Base-by-base conservation (phyloP, 2,113 vertebrate species). In the Crotophaga sulcirostris region DNA sequence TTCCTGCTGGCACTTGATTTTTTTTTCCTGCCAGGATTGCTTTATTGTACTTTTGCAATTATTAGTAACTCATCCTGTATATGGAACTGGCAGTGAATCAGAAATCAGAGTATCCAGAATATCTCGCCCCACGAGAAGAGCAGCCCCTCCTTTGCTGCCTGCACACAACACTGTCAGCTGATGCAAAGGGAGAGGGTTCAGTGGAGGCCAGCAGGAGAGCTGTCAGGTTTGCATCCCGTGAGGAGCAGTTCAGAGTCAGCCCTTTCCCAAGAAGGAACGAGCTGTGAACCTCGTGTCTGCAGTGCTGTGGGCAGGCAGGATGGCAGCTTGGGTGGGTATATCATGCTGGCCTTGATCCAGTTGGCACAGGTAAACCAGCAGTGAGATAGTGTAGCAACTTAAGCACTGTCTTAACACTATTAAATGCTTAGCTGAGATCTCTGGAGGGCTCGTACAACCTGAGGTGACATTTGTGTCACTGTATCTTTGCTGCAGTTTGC, bases 361-460 rank as follows among this genome's bases (percentile, higher is more conserved):
- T 14, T 96, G 95, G 96, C 95, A 79, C 89, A 93, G 94, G 89
- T 96, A 89, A 91, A 38, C 64, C 75, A 78, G 83, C 73, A 93
- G 82, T 81, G 91, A 94, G 89, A 89, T 33, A 19, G 52, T 10
- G 29, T 44, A 93, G 87, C 79, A 67, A 59, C 69, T 94, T 92
- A 74, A 89, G 87, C 74, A 8, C 81, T 45, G 62, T 76, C 93
- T 95, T 93, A 91, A 73, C 81, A 33, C 95, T 78, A 93, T 89
- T 95, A 89, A 94, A 92, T 87, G 64, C 40, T 0, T 70, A 64
- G 74, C 93, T 49, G 84, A 93, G 89, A 74, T 97, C 94, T 94
- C 93, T 8, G 1, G 89, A 87, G 94, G 81, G 58, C 45, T 95
- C 56, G 73, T 87, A 59, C 86, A 84, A 92, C 80, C 93, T 3